Conservation (phyloP, 2,797 vertebrate genomes). For the Holocentrus rufus region DNA sequence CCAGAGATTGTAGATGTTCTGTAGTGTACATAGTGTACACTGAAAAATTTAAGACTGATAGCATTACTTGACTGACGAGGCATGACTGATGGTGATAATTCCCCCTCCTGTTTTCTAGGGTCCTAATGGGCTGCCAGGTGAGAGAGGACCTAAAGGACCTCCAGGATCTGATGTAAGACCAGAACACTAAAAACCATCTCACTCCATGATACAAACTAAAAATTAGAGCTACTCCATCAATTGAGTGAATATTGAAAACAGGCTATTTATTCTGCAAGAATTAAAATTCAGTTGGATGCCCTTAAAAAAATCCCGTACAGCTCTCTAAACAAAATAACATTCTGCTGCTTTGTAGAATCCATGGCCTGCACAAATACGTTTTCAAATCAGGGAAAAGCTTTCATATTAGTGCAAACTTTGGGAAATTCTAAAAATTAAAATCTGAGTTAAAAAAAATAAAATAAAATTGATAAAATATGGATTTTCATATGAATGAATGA, state of each 20-base stretch:
- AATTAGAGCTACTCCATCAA: background rate
- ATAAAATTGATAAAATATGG: too few relatives aligned
- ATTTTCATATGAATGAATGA: too few relatives aligned
- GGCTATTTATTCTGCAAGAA: too few relatives aligned
- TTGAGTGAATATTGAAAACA: too few relatives aligned
- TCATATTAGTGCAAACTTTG: background rate
- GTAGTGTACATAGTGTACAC: background rate
- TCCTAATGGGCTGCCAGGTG: constrained; percentile 64
- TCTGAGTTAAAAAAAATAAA: too few relatives aligned
- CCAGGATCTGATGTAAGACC: constrained; percentile 77
- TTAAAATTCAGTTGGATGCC: too few relatives aligned
- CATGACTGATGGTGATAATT: background rate
- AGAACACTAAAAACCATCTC: background rate
- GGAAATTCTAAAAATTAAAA: too few relatives aligned
- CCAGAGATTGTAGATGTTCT: background rate
- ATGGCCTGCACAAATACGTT: background rate
- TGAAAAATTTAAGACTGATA: background rate
- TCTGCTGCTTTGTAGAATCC: background rate
- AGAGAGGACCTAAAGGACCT: constrained; percentile 70
- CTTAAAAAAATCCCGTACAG: too few relatives aligned
- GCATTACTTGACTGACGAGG: background rate
- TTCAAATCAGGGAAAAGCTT: background rate
- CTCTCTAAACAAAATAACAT: too few relatives aligned
- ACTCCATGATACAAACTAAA: background rate
- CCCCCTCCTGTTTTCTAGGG: constrained; percentile 73